Percentiles rank a stretch among this genome's conserved stretches.
Conservation (phyloP, 2,113 vertebrate species). For the Muscicapa adusta region DNA sequence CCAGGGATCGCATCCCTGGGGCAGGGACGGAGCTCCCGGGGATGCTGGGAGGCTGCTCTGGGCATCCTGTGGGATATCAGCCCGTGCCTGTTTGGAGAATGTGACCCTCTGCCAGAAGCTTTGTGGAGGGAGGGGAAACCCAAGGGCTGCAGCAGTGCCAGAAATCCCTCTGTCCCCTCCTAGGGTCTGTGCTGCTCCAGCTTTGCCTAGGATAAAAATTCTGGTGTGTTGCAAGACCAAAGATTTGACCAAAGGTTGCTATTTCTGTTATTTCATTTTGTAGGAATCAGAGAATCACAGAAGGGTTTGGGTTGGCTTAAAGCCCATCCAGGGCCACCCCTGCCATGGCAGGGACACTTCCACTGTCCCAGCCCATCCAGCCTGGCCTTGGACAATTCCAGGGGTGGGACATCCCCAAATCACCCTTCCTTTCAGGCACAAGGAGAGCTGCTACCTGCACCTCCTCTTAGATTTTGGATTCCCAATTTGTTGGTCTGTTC, state of each 20-base stretch:
- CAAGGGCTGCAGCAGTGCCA: not conserved
- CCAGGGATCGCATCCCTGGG: not conserved
- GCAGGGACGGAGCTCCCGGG: not conserved
- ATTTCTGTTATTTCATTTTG: not conserved
- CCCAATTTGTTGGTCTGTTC: not conserved
- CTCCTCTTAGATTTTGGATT: not conserved
- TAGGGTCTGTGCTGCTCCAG: not conserved
- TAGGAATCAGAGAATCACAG: too few species aligned
- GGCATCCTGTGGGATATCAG: not conserved
- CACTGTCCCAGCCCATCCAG: not conserved
- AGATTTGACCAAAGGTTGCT: not conserved
- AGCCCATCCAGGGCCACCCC: not conserved
- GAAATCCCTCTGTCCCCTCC: not conserved
- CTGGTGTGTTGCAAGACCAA: not conserved
- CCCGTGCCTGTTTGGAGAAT: rapidly evolving
- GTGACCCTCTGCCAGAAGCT: not conserved
- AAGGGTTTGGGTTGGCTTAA: not conserved
- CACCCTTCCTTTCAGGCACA: rapidly evolving
- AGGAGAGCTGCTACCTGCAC: not conserved
- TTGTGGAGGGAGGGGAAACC: not conserved
- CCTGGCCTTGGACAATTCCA: not conserved
- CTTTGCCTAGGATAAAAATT: not conserved
- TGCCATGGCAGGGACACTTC: not conserved
- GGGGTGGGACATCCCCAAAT: not conserved
- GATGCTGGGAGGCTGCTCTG: not conserved